Conservation (phyloP, 2,888 invertebrate genomes). For the Ichneumoninae sp. region DNA sequence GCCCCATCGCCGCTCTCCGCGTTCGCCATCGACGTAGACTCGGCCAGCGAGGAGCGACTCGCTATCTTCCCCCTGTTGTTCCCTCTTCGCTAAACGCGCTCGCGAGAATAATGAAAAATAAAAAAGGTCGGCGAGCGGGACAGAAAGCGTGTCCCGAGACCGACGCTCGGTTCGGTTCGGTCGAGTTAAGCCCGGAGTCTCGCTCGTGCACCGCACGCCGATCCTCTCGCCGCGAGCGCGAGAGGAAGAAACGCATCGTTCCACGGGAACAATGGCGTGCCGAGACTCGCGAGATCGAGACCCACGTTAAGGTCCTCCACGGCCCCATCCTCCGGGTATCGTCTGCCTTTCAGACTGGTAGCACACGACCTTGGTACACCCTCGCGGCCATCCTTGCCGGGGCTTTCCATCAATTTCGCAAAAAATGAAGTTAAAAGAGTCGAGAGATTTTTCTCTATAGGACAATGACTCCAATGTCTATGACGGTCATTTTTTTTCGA, state of each 20-base stretch:
- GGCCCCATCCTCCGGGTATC: neutral
- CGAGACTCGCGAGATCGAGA: slow-evolving; percentile 26
- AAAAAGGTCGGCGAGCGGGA: slow-evolving; percentile 12
- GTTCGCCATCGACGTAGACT: slow-evolving; percentile 64
- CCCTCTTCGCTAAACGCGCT: slow-evolving; percentile 42
- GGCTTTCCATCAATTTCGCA: neutral
- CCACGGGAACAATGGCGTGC: slow-evolving; percentile 73
- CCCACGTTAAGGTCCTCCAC: slow-evolving; percentile 42
- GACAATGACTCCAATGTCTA: neutral
- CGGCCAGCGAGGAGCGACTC: slow-evolving; percentile 47
- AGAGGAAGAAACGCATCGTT: slow-evolving; percentile 63
- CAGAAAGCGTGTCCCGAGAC: slow-evolving; percentile 51
- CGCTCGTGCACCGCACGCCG: slow-evolving; percentile 22
- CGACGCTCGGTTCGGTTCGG: neutral
- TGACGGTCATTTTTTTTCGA: neutral
- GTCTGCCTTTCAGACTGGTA: slow-evolving; percentile 8
- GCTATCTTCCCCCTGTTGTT: slow-evolving; percentile 40
- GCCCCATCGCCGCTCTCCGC: slow-evolving; percentile 65
- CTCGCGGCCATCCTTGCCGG: slow-evolving; percentile 17
- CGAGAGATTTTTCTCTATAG: too few species aligned
- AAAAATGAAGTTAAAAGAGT: neutral
- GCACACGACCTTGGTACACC: slow-evolving; percentile 47
- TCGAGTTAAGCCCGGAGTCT: neutral
- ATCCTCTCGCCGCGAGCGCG: slow-evolving; percentile 42
- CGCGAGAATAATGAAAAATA: slow-evolving; percentile 22